Base-by-base conservation (phyloP, 2,888 invertebrate species). In the Nemapogon koenigi region DNA sequence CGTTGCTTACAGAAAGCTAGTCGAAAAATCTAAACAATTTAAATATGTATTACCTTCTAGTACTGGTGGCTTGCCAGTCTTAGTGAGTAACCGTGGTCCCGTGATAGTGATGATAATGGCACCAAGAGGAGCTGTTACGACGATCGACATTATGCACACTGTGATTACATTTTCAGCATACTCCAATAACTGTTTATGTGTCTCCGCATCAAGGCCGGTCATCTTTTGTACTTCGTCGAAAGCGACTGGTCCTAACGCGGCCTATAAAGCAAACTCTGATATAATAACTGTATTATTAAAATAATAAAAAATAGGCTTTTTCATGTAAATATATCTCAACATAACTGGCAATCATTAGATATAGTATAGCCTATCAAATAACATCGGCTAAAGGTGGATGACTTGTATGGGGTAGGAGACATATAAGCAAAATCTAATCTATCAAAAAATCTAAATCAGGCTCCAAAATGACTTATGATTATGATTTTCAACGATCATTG, bases 91-190 rank as follows among this genome's bases (percentile, higher is more conserved):
- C 41, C 85, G 83, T 0, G 90, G 88, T 0, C 93, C 93, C 1
- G 86, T 78, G n/a, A 92, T 57, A 0, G 90, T 87, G 46, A 93
- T 92, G 39, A 92, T 65, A 43, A 93, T 88, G 11, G 92, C 92
- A 0, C 92, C 92, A 1, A 89, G 75, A 0, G 94, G 92, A 0
- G 92, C 94, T 0, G 93, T 92, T 41, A 95, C 66, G 16, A 94
- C 82, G 44, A 92, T 92, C 14, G 91, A 91, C 44, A 94, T 70
- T 16, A 93, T 86, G 56, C 90, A 88, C 39, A 91, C 70, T 39
- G 88, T 91, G 53, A 94, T 76, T 15, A 94, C 84, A 35, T 81
- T 84, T 41, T 87, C 82, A 0, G 89, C 91, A 57, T 87, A 87
- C 7, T 66, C 62, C 29, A 81, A 59, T 25, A 87, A 81, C 2